phyloP scores from a whole-genome alignment of 2,888 invertebrate genomes.

The Trilocha varians region DNA sequence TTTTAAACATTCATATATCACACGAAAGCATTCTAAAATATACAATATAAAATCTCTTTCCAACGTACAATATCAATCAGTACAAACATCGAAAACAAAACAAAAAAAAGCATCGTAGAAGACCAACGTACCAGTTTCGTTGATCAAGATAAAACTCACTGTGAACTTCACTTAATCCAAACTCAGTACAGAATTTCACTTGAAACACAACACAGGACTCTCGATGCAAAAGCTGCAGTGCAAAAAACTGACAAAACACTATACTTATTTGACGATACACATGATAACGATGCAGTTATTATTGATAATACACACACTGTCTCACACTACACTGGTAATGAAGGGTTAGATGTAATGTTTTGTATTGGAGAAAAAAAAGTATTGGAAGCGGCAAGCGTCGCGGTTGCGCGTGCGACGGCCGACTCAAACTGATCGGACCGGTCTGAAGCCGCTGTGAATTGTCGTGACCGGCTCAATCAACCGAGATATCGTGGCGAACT shows the following conservation, averaged over 20 bases:
- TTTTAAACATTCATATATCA: not conserved
- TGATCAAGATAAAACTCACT: slow-evolving; percentile 54
- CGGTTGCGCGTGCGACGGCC: slow-evolving; percentile 48
- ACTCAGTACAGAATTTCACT: slow-evolving; percentile 35
- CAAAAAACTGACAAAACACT: slow-evolving; percentile 13
- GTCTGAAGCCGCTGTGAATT: slow-evolving; percentile 47
- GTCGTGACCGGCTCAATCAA: slow-evolving; percentile 38
- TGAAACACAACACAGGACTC: slow-evolving; percentile 17
- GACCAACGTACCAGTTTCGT: slow-evolving; percentile 48
- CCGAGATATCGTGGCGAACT: slow-evolving; percentile 19
- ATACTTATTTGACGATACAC: not conserved
- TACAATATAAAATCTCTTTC: slow-evolving; percentile 3
- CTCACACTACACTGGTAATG: not conserved
- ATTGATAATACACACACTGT: not conserved
- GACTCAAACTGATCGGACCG: slow-evolving; percentile 65
- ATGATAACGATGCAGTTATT: not conserved
- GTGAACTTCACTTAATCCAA: slow-evolving; percentile 51
- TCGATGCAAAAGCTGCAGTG: slow-evolving; percentile 17
- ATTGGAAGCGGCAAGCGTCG: slow-evolving; percentile 20
- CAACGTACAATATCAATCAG: slow-evolving; percentile 4
- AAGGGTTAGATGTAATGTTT: slow-evolving; percentile 1
- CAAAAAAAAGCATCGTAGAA: slow-evolving; percentile 31
- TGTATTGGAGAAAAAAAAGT: slow-evolving; percentile 5
- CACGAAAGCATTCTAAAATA: slow-evolving; percentile 4
- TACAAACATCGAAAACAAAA: slow-evolving; percentile 19